Evolutionary conservation across 2,113 vertebrate species (phyloP), one percentile per base, ranked within the genome.

Genomic region (Protobothrops flavoviridis): DNA sequence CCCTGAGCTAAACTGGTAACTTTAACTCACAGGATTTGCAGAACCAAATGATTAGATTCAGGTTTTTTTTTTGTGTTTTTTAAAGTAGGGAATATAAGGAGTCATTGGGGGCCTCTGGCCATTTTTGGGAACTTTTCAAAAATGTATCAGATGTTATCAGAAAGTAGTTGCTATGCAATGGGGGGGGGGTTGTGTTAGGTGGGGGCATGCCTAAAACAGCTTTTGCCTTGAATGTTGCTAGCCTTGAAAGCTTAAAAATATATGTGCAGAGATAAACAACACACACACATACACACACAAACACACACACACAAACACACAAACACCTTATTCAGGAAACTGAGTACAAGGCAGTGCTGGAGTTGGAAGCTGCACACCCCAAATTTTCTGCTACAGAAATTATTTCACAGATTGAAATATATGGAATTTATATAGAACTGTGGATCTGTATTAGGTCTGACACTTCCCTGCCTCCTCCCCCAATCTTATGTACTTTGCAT

Each of bases 21-120:
- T 81, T 81, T 95, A 97, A 96, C 94, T 91, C 0, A 92, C 88
- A 96, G 64, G 81, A 94, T 96, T 95, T 96, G 94, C 97, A 94
- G 93, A 95, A 91, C 85, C 87, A 94, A 93, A 74, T 95, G 90
- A 96, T 97, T 96, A 97, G 95, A 81, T 81, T 43, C 74, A 21
- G 74, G 0, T 21, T 74, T 48, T 50, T 50, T 50, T 50, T 50
- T 50, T 17, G 53, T 15, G 43, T 39, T 20, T 74, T 81, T 74
- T 6, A 2, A 21, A 81, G 17, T 81, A 43, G 74, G 21, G 74
- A 81, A 21, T 81, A 21, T 81, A 81, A 81, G 17, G 33, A 81
- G 33, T 43, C 74, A 43, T 21, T 81, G 33, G 33, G 17, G 17
- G 3, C 74, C 33, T 81, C 74, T 81, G 74, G 3, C 6, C 3